Percentiles rank a stretch among this genome's conserved stretches.
These are phyloP conservation scores for Eilema griseolum DNA, from an alignment of 2,888 invertebrate genomes.

Conservation along the genomic window DNA sequence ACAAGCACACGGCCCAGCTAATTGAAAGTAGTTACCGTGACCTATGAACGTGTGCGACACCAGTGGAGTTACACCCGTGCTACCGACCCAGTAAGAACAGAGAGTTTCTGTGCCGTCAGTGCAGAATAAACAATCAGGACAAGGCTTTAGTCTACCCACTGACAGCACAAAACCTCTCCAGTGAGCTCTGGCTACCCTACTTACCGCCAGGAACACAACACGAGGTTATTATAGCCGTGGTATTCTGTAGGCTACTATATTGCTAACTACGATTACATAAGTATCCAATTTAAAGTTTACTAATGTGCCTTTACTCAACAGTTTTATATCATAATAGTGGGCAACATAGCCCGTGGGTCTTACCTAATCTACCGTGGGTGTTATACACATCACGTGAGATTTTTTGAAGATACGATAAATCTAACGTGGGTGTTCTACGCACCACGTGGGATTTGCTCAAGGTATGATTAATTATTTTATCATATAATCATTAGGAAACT, in stretches of 20 bases:
- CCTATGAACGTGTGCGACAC: too few relatives aligned
- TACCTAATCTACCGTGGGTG: slow-evolving; percentile 12
- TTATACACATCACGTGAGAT: not conserved
- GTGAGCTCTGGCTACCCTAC: too few relatives aligned
- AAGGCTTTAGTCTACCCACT: too few relatives aligned
- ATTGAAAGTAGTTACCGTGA: too few relatives aligned
- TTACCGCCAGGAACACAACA: too few relatives aligned
- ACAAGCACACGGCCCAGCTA: too few relatives aligned
- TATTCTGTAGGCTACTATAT: not conserved
- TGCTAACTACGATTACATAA: not conserved
- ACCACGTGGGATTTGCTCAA: not conserved
- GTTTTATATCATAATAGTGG: slow-evolving; percentile 6
- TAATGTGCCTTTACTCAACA: not conserved
- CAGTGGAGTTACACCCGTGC: too few relatives aligned
- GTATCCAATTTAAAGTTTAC: not conserved
- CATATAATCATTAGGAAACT: not conserved
- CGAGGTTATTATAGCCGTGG: too few relatives aligned
- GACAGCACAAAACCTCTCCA: too few relatives aligned
- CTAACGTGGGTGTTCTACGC: not conserved
- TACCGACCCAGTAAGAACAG: too few relatives aligned
- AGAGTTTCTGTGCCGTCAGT: too few relatives aligned
- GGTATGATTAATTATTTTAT: slow-evolving; percentile 10
- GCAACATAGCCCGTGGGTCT: not conserved
- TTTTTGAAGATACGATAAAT: slow-evolving; percentile 1
- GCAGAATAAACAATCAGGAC: too few relatives aligned